Percentiles rank a stretch among this genome's conserved stretches.
Evolutionary conservation across 2,113 vertebrate genomes (phyloP).

Genomic region (Neopipo cinnamomea): DNA sequence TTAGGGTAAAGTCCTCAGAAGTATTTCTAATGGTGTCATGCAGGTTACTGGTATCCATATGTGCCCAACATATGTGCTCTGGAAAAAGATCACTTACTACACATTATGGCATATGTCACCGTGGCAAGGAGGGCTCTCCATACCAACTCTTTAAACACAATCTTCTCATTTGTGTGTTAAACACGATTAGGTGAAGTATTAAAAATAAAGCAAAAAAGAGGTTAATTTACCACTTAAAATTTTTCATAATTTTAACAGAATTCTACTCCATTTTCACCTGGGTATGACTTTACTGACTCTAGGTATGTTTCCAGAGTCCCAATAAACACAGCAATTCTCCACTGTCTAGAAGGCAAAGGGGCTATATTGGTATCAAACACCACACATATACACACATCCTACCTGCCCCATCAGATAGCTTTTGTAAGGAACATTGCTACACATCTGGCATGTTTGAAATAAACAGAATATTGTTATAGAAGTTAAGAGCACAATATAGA

Average conservation of each 20-base stretch:
- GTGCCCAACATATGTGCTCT: constrained; percentile 45
- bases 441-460: background rate
- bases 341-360: background rate
- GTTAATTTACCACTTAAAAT: background rate
- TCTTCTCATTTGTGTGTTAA: background rate
- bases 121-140: background rate
- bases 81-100: constrained; percentile 7
- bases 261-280: background rate
- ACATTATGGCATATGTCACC: constrained; percentile 17
- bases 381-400: background rate
- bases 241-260: background rate
- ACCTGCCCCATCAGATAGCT: accelerated
- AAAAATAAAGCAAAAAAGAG: background rate
- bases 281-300: background rate
- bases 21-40: constrained; percentile 16
- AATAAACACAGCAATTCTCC: background rate
- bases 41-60: constrained; percentile 34
- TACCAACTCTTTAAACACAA: background rate
- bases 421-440: background rate
- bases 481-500: background rate
- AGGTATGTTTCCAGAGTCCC: background rate
- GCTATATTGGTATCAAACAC: background rate
- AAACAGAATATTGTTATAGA: background rate
- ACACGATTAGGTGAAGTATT: background rate
- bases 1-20: background rate